A percentile compares a stretch with the other conserved stretches of the same genome.
These are phyloP conservation scores for Centropristis striata DNA, from an alignment of 2,113 vertebrate genomes.

Conservation along the genomic window DNA sequence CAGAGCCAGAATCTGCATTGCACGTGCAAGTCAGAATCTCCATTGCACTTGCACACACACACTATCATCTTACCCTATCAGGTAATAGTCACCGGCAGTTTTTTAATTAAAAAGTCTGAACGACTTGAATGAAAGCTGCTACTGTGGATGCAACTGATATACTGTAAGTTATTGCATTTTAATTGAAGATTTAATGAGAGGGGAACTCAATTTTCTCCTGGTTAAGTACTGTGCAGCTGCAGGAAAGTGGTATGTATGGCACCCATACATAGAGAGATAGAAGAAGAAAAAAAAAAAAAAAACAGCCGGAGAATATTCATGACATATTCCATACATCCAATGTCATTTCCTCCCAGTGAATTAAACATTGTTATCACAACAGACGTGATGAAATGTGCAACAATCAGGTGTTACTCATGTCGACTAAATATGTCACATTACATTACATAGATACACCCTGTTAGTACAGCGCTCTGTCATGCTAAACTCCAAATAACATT, in stretches of 20 bases:
- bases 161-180: slow-evolving; percentile 58
- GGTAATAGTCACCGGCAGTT: slow-evolving; percentile 45
- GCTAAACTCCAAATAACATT: slow-evolving; percentile 15
- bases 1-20: neutral
- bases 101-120: slow-evolving; percentile 69
- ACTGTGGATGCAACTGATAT: slow-evolving; percentile 42
- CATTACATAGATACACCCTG: neutral
- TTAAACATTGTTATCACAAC: slow-evolving; percentile 19
- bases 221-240: slow-evolving; percentile 26
- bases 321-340: neutral
- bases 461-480: neutral
- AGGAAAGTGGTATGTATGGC: slow-evolving; percentile 11
- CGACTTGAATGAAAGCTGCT: slow-evolving; percentile 47
- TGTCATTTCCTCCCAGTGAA: neutral
- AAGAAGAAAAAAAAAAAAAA: neutral
- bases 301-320: slow-evolving; percentile 16
- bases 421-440: neutral
- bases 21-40: neutral
- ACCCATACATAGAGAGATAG: slow-evolving; percentile 5
- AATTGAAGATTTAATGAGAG: slow-evolving; percentile 67
- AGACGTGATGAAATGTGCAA: neutral
- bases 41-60: neutral
- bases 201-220: slow-evolving; percentile 54
- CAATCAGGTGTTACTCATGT: neutral
- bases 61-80: slow-evolving; percentile 40